Percentiles rank a stretch among this genome's conserved stretches.
Evolutionary conservation across 2,888 invertebrate genomes (phyloP).

Genomic region (Plebejus argus): DNA sequence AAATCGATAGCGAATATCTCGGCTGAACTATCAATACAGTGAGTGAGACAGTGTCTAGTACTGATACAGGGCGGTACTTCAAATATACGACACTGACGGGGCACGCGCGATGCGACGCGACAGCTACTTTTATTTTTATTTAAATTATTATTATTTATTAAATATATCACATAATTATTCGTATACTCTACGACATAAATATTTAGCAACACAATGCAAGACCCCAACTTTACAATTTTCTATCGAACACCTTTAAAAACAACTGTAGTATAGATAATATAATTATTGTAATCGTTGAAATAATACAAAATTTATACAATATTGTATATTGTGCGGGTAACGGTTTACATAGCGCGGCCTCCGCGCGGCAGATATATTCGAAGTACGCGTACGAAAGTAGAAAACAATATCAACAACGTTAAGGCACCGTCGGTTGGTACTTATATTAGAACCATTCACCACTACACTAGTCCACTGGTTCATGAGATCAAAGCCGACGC

Average conservation of each 20-base stretch:
- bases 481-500: conserved; percentile 76
- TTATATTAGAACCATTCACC: conserved; percentile 49
- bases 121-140: conserved; percentile 7
- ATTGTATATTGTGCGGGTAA: background rate
- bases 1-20: conserved; percentile 75
- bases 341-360: background rate
- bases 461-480: conserved; percentile 67
- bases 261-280: background rate
- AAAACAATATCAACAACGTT: conserved; percentile 47
- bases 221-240: background rate
- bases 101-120: background rate
- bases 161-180: conserved; percentile 31
- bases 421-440: conserved; percentile 75
- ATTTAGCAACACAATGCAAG: background rate
- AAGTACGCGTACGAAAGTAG: conserved; percentile 32
- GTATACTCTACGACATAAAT: conserved; percentile 7
- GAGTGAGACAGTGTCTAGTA: conserved; percentile 31
- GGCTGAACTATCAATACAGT: conserved; percentile 62
- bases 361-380: background rate
- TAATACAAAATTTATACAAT: conserved; percentile 4
- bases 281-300: background rate
- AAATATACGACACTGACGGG: conserved; percentile 16
- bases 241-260: background rate
- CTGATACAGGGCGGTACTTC: conserved; percentile 44
- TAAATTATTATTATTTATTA: conserved; percentile 23